phyloP scores from a whole-genome alignment of 37 sponge, comb jelly and placozoan species.

The Mnemiopsis leidyi region DNA sequence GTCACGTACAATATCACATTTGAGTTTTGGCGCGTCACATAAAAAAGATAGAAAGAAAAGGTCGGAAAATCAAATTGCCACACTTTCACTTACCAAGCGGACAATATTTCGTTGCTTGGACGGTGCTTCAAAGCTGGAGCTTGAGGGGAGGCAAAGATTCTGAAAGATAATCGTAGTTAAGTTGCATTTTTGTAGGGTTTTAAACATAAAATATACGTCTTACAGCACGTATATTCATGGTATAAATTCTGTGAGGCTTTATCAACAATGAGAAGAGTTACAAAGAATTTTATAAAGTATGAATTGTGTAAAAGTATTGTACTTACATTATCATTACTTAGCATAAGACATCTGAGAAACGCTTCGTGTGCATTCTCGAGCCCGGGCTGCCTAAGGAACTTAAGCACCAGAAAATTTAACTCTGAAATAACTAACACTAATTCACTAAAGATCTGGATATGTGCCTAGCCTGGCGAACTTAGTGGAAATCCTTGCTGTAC shows the following conservation, averaged over 20 bases:
- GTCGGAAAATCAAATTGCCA: not conserved
- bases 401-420: constrained; percentile 50
- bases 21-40: not conserved
- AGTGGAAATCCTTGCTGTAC: too few species aligned
- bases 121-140: not conserved
- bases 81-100: not conserved
- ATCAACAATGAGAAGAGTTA: too few species aligned
- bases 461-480: too few species aligned
- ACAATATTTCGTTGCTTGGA: not conserved
- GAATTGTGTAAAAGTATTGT: not conserved
- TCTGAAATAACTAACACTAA: constrained; percentile 12
- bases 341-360: not conserved
- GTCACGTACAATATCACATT: not conserved
- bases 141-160: not conserved
- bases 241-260: too few species aligned
- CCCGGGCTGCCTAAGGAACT: constrained; percentile 33
- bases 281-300: too few species aligned
- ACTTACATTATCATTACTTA: not conserved
- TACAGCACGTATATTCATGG: too few species aligned
- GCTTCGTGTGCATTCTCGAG: not conserved
- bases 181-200: too few species aligned
- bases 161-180: not conserved
- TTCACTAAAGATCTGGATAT: too few species aligned
- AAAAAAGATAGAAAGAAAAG: not conserved
- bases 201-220: too few species aligned